Evolutionary conservation across 2,113 vertebrate genomes (phyloP).

Genomic region (Bos taurus): DNA sequence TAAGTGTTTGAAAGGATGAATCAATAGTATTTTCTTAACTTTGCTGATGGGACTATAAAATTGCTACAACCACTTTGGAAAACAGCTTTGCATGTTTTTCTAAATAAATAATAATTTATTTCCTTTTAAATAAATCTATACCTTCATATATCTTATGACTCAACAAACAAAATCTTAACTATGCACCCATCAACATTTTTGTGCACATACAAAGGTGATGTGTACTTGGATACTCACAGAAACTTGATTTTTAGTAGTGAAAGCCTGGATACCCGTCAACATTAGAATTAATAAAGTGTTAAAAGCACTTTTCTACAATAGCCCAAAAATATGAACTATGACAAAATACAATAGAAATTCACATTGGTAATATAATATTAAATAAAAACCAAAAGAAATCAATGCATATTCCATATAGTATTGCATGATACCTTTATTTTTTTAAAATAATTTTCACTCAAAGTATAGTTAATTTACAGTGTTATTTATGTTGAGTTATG

Average conservation of each 20-base stretch:
- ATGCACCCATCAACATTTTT: neutral
- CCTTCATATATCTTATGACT: neutral
- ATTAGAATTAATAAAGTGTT: neutral
- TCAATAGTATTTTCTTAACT: neutral
- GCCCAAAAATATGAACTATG: neutral
- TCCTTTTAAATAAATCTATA: neutral
- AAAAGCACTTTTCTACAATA: neutral
- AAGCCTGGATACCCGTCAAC: neutral
- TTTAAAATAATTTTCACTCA: neutral
- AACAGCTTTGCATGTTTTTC: neutral
- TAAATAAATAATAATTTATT: neutral
- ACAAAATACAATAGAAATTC: neutral
- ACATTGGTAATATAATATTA: neutral
- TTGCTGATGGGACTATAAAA: neutral
- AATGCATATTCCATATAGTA: neutral
- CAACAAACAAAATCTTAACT: neutral
- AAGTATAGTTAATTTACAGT: neutral
- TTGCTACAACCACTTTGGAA: neutral
- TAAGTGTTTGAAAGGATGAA: neutral
- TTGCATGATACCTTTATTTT: neutral
- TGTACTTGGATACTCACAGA: neutral
- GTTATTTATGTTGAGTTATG: neutral
- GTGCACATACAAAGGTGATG: fast-evolving
- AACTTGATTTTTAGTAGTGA: neutral
- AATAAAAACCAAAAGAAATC: neutral